Evolutionary conservation across 2,888 invertebrate genomes (phyloP).

Genomic region (Sisyra nigra): DNA sequence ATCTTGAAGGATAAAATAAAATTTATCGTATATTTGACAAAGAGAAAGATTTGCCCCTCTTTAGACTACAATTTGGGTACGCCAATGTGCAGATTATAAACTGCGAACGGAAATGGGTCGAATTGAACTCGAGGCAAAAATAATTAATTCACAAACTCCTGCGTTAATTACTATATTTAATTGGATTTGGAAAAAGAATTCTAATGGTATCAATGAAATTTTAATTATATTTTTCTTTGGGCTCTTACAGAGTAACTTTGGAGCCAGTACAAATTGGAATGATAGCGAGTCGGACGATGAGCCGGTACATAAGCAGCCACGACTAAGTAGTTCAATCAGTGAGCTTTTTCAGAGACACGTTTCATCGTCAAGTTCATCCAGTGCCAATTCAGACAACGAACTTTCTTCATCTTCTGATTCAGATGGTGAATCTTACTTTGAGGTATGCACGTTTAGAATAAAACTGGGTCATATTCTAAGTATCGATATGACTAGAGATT

Average conservation of each 20-base stretch:
- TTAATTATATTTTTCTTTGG: conserved; percentile 9
- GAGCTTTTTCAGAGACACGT: conserved; percentile 5
- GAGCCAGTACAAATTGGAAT: conserved; percentile 19
- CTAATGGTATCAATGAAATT: not conserved
- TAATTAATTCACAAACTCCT: no score
- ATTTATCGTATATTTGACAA: no score
- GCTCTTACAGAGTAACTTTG: conserved; percentile 35
- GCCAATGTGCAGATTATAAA: no score
- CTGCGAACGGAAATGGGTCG: no score
- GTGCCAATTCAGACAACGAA: conserved; percentile 6
- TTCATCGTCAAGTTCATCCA: conserved; percentile 2
- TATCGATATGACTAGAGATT: conserved; percentile 5
- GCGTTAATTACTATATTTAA: no score
- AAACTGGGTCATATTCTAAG: not conserved
- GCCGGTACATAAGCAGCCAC: conserved; percentile 58
- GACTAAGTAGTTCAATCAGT: conserved; percentile 29
- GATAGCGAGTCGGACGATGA: conserved; percentile 57
- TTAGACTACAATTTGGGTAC: no score
- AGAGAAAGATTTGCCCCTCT: no score
- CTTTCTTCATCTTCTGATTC: conserved; percentile 9
- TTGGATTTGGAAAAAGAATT: no score
- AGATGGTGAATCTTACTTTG: conserved; percentile 27
- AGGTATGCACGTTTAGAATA: conserved; percentile 20
- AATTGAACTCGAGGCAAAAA: no score
- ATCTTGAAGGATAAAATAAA: no score